These are phyloP conservation scores for Stegostoma tigrinum DNA, from an alignment of 2,113 vertebrate genomes.

Conservation along the genomic window DNA sequence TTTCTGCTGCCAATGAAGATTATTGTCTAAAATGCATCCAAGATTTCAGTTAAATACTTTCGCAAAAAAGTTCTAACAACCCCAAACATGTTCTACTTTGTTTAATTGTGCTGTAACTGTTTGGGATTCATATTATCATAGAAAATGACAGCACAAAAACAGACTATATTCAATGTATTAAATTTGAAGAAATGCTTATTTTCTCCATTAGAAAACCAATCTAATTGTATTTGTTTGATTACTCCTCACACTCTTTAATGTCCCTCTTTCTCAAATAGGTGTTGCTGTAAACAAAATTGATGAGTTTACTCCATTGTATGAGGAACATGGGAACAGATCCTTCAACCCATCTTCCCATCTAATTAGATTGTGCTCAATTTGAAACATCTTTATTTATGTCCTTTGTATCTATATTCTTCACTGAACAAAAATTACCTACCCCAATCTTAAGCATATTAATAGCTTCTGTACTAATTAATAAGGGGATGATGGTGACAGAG, in stretches of 20 bases:
- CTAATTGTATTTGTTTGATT: background rate
- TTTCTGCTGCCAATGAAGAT: constrained; percentile 19
- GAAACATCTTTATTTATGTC: background rate
- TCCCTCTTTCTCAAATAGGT: background rate
- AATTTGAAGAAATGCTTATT: background rate
- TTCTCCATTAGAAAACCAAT: background rate
- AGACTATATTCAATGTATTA: background rate
- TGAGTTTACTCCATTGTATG: background rate
- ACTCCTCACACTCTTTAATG: background rate
- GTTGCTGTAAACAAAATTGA: background rate
- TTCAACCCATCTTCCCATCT: background rate
- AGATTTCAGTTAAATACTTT: background rate
- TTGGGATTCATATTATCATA: background rate
- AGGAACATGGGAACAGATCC: background rate
- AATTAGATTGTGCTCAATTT: background rate
- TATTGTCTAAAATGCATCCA: background rate
- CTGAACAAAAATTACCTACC: background rate
- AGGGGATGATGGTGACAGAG: background rate
- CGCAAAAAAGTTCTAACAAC: background rate
- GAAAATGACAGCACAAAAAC: background rate
- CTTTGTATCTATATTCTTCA: background rate
- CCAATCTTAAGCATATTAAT: background rate
- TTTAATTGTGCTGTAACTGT: background rate
- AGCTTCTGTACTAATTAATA: background rate
- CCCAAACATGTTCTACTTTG: background rate